phyloP scores from a whole-genome alignment of 2,888 invertebrate species.

The Limenitis camilla region DNA sequence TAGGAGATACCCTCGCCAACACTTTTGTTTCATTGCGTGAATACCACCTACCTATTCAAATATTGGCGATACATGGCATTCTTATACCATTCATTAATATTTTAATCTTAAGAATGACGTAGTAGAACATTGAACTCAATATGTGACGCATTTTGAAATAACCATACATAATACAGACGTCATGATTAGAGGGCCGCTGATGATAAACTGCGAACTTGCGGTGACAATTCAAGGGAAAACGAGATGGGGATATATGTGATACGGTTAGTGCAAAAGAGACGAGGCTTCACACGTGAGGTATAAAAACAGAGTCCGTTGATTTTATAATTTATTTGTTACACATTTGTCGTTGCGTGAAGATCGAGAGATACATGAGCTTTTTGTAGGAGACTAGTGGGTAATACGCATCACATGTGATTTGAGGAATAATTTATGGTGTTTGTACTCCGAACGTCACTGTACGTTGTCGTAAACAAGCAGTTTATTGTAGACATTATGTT shows the following conservation, averaged over 20 bases:
- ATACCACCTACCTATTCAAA: slow-evolving; percentile 28
- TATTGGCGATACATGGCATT: slow-evolving; percentile 27
- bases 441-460: slow-evolving; percentile 58
- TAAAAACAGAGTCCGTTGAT: slow-evolving; percentile 70
- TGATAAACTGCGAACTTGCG: slow-evolving; percentile 58
- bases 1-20: slow-evolving; percentile 32
- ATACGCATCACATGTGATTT: slow-evolving; percentile 71
- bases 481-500: slow-evolving; percentile 35
- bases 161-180: slow-evolving; percentile 55
- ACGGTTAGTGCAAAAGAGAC: slow-evolving; percentile 37
- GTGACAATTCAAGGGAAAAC: slow-evolving; percentile 50
- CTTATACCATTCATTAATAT: slow-evolving; percentile 3
- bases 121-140: slow-evolving; percentile 49
- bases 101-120: slow-evolving; percentile 22
- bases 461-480: slow-evolving; percentile 54
- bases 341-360: slow-evolving; percentile 75
- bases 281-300: slow-evolving; percentile 45
- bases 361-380: slow-evolving; percentile 71
- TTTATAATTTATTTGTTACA: slow-evolving; percentile 75
- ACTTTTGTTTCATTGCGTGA: slow-evolving; percentile 30
- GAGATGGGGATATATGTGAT: slow-evolving; percentile 37
- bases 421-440: slow-evolving; percentile 70
- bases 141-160: slow-evolving; percentile 37
- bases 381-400: slow-evolving; percentile 61
- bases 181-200: slow-evolving; percentile 57